Conservation (phyloP, 2,113 vertebrate genomes). For the Cyprinodon tularosa region DNA sequence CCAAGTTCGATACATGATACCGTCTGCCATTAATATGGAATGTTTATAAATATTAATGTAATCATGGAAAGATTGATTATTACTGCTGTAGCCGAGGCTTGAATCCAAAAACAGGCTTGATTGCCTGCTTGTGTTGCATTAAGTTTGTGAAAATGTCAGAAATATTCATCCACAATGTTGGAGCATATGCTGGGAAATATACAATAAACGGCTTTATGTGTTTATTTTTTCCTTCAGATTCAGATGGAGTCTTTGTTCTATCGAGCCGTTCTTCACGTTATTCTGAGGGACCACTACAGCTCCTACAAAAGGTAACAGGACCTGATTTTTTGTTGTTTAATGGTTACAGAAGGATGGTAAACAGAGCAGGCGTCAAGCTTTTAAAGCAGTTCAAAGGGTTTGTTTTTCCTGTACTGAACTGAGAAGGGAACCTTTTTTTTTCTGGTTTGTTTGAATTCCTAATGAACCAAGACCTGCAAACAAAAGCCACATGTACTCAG, state of each 20-base stretch:
- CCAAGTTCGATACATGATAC: constrained; percentile 51
- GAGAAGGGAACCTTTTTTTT: constrained; percentile 23
- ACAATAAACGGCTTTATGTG: neutral
- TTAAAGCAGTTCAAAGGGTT: constrained; percentile 7
- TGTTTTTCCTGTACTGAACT: constrained; percentile 22
- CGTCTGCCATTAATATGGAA: constrained; percentile 56
- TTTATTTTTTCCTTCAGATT: constrained; percentile 78
- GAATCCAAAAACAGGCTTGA: constrained; percentile 48
- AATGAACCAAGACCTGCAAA: constrained; percentile 26
- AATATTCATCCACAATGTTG: constrained; percentile 29
- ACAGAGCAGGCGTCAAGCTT: constrained; percentile 14
- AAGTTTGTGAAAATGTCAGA: constrained; percentile 42
- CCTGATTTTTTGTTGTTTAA: neutral
- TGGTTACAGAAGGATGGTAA: constrained; percentile 3
- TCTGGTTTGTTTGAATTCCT: constrained; percentile 33
- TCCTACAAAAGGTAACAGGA: constrained; percentile 86
- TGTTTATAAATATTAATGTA: constrained; percentile 78
- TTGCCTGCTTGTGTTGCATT: constrained; percentile 42
- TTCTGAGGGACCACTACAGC: constrained; percentile 90
- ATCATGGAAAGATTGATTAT: constrained; percentile 58
- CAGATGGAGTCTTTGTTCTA: constrained; percentile 95
- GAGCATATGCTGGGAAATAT: neutral
- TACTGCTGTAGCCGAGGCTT: constrained; percentile 16
- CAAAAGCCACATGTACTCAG: constrained; percentile 11
- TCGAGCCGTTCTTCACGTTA: constrained; percentile 94